A percentile compares a stretch with the other conserved stretches of the same genome.
phyloP scores from a whole-genome alignment of 2,113 vertebrate species.

The Pelvicachromis taeniatus region DNA sequence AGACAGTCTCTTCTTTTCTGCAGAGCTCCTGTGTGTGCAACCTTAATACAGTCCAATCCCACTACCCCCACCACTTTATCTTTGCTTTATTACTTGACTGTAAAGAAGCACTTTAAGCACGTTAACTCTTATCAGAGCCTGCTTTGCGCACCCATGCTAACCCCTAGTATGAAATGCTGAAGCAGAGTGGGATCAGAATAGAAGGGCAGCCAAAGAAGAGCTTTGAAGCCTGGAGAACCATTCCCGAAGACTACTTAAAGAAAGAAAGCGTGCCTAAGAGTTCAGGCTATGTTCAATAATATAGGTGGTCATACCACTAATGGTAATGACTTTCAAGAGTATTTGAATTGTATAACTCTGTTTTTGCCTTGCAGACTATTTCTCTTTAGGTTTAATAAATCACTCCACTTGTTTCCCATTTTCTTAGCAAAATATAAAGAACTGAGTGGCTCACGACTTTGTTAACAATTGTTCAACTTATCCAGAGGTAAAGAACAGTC shows the following conservation, averaged over 20 bases:
- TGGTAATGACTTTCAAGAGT: neutral
- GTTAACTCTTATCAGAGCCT: neutral
- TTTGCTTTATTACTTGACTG: neutral
- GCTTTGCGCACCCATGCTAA: neutral
- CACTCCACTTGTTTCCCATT: neutral
- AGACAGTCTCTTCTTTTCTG: neutral
- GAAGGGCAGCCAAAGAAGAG: neutral
- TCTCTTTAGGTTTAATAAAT: neutral
- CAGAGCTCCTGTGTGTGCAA: neutral
- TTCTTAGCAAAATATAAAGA: neutral
- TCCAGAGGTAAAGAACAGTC: neutral
- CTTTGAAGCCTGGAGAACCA: neutral
- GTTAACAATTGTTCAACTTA: neutral
- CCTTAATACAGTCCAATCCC: neutral
- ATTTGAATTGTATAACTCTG: neutral
- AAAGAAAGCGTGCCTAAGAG: neutral
- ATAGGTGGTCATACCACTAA: neutral
- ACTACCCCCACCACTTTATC: neutral
- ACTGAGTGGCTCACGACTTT: neutral
- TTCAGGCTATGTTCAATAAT: neutral
- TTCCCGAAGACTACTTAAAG: neutral
- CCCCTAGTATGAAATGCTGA: neutral
- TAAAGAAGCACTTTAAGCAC: neutral
- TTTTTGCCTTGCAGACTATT: neutral
- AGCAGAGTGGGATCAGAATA: neutral